phyloP scores from a whole-genome alignment of 2,797 vertebrate genomes.

The Ciconia nigra region DNA sequence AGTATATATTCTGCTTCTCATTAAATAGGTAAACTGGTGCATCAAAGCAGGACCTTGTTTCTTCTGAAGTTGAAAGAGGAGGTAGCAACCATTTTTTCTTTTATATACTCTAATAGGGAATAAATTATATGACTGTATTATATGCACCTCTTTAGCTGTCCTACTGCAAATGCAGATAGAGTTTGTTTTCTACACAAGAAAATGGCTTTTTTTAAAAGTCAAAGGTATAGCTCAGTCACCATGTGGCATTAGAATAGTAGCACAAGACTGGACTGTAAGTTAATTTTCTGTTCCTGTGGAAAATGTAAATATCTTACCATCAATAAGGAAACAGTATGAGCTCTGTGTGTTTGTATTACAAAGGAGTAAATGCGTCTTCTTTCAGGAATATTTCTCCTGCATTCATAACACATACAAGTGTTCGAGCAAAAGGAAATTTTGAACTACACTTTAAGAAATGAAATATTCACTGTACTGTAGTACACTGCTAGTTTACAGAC shows the following conservation, averaged over 20 bases:
- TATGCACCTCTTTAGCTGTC: background rate
- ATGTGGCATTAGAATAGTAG: background rate
- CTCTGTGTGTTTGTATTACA: background rate
- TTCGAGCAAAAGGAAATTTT: background rate
- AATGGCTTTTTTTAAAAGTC: background rate
- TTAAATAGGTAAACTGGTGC: background rate
- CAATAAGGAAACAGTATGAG: background rate
- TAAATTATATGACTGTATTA: background rate
- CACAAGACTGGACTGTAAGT: background rate
- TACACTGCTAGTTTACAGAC: background rate
- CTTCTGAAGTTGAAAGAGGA: background rate
- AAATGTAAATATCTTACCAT: background rate
- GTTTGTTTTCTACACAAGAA: background rate
- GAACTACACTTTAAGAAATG: background rate
- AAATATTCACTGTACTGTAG: background rate
- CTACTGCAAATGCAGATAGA: background rate
- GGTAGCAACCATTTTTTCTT: background rate
- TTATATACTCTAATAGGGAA: background rate
- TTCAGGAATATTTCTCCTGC: background rate
- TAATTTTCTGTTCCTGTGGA: background rate
- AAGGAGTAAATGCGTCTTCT: background rate
- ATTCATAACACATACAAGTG: background rate
- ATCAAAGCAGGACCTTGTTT: background rate
- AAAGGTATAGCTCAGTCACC: background rate
- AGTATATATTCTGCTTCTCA: background rate